Conservation (phyloP, 1,140 invertebrate genomes). For the Drosophila triauraria region DNA sequence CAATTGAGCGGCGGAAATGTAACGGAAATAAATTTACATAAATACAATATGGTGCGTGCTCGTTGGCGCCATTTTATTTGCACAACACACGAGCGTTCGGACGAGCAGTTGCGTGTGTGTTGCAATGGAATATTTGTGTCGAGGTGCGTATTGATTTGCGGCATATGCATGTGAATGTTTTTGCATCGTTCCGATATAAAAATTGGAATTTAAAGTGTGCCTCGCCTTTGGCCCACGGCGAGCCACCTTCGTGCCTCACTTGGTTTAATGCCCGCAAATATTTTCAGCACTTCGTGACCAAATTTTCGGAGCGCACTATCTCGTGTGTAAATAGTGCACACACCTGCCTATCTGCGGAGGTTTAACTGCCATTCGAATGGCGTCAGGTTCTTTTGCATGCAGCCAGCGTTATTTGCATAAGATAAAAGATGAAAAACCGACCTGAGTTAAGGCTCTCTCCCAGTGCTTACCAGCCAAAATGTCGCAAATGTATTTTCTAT, state of each 20-base stretch:
- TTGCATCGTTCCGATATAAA: slow-evolving; percentile 34
- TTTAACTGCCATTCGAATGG: slow-evolving; percentile 47
- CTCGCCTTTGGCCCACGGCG: slow-evolving; percentile 22
- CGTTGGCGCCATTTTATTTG: slow-evolving; percentile 80
- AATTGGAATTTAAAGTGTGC: slow-evolving; percentile 62
- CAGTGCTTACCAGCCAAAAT: slow-evolving; percentile 57
- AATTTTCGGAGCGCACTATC: slow-evolving; percentile 70
- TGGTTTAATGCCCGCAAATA: slow-evolving; percentile 65
- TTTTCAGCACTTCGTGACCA: slow-evolving; percentile 73
- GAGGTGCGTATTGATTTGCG: slow-evolving; percentile 79
- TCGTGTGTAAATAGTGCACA: slow-evolving; percentile 62
- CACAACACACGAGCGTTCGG: slow-evolving; percentile 52
- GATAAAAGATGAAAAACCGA: slow-evolving; percentile 69
- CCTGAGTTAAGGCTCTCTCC: slow-evolving; percentile 29
- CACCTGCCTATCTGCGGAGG: slow-evolving; percentile 56
- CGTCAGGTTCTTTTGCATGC: slow-evolving; percentile 59
- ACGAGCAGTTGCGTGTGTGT: background rate
- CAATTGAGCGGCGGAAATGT: slow-evolving; percentile 83
- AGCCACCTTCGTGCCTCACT: slow-evolving; percentile 39
- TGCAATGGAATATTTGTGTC: slow-evolving; percentile 62
- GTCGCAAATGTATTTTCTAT: slow-evolving; percentile 76
- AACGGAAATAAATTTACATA: slow-evolving; percentile 84
- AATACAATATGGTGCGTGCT: slow-evolving; percentile 84
- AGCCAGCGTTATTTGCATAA: slow-evolving; percentile 78
- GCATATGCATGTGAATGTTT: slow-evolving; percentile 42